Percentiles rank a stretch among this genome's conserved stretches.
Evolutionary conservation across 2,888 invertebrate genomes (phyloP).

Genomic region (Mesorhabditis spiculigera): DNA sequence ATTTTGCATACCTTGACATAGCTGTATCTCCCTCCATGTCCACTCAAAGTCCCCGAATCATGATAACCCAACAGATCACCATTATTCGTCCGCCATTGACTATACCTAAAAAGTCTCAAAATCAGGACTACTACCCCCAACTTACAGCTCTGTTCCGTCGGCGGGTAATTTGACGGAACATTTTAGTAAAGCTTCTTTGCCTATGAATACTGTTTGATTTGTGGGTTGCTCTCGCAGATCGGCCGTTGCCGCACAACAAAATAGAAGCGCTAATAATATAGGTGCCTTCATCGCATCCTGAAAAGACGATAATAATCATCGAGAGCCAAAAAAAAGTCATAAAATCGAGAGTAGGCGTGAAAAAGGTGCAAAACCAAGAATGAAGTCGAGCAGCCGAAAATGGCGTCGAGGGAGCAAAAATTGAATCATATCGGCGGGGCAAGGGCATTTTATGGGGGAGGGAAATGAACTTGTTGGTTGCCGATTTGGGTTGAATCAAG

Average conservation of each 20-base stretch:
- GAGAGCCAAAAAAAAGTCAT: not conserved
- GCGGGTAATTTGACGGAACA: conserved; percentile 39
- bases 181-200: conserved; percentile 40
- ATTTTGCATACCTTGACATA: conserved; percentile 37
- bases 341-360: no score
- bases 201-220: conserved; percentile 33
- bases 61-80: conserved; percentile 47
- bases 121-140: not conserved
- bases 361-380: no score
- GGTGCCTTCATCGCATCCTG: not conserved
- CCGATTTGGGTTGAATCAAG: no score
- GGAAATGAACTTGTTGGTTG: no score
- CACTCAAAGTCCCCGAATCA: conserved; percentile 42
- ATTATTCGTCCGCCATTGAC: conserved; percentile 52
- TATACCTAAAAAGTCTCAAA: conserved; percentile 26
- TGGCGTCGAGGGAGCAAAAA: no score
- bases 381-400: no score
- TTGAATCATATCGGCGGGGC: no score
- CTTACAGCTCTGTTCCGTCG: conserved; percentile 27
- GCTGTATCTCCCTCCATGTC: conserved; percentile 52
- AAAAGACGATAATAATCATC: not conserved
- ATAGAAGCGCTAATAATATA: not conserved
- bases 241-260: not conserved
- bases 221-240: conserved; percentile 13
- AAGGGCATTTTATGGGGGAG: no score